A percentile compares a stretch with the other conserved stretches of the same genome.
Conservation (phyloP, 2,888 invertebrate genomes). For the Caenorhabditis sp. region DNA sequence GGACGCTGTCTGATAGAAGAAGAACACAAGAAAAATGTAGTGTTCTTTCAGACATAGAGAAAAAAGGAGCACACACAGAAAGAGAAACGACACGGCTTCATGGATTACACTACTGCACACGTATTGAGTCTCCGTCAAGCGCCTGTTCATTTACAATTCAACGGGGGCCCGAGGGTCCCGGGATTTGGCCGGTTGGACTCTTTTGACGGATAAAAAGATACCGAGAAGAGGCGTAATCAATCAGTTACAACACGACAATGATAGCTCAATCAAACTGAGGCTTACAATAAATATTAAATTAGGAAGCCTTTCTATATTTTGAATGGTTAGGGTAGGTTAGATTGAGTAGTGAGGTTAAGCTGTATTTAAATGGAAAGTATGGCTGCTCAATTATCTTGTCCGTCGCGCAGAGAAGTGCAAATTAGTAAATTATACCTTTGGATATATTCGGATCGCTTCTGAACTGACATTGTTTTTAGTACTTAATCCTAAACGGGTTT, state of each 20-base stretch:
- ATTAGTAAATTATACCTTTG: conserved; percentile 22
- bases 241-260: conserved; percentile 36
- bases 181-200: conserved; percentile 2
- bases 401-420: neutral
- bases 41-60: conserved; percentile 24
- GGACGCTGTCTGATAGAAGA: conserved; percentile 20
- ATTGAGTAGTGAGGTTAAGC: neutral
- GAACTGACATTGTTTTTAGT: too few relatives aligned
- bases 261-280: too few relatives aligned
- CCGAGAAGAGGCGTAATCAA: conserved; percentile 33
- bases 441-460: neutral
- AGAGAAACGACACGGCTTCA: conserved; percentile 53
- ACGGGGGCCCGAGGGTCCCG: conserved; percentile 17
- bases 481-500: neutral
- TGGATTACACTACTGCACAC: conserved; percentile 53
- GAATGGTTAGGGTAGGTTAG: neutral
- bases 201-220: conserved; percentile 23
- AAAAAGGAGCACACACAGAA: conserved; percentile 5
- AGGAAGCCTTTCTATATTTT: too few relatives aligned
- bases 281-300: too few relatives aligned
- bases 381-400: neutral
- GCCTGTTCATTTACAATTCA: conserved; percentile 66
- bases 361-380: neutral
- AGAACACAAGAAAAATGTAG: conserved; percentile 5
- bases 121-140: conserved; percentile 34